Evolutionary conservation across 2,888 invertebrate species (phyloP).

Genomic region (Drosophila mayaguana): DNA sequence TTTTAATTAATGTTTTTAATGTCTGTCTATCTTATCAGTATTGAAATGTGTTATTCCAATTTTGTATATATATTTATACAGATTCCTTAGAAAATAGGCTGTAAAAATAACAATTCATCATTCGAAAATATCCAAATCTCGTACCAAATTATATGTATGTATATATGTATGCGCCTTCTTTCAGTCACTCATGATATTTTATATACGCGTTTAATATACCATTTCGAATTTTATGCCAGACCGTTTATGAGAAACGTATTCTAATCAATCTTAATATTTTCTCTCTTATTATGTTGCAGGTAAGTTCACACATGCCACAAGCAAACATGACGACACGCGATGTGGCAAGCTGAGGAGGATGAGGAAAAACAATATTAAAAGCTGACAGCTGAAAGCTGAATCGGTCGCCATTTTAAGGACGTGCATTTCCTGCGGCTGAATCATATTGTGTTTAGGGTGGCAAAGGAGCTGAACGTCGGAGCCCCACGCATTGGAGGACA

Average conservation of each 20-base stretch:
- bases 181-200: neutral
- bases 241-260: conserved; percentile 24
- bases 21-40: neutral
- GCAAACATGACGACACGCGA: conserved; percentile 38
- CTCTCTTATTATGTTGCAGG: conserved; percentile 51
- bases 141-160: neutral
- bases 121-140: neutral
- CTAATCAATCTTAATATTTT: conserved; percentile 61
- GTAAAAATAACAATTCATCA: neutral
- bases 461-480: conserved; percentile 9
- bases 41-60: neutral
- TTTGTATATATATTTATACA: neutral
- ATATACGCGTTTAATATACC: conserved; percentile 13
- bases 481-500: neutral
- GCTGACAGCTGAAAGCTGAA: conserved; percentile 10
- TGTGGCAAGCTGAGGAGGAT: conserved; percentile 25
- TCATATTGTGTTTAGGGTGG: conserved; percentile 13
- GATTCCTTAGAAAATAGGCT: neutral
- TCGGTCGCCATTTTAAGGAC: conserved; percentile 66
- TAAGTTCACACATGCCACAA: conserved; percentile 52
- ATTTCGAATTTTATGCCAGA: conserved; percentile 6
- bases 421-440: conserved; percentile 72
- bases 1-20: neutral
- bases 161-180: neutral
- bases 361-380: conserved; percentile 39